Evolutionary conservation across 2,888 invertebrate genomes (phyloP), one percentile per base, ranked within the genome.

Genomic region (Polydrusus pterygomalis): DNA sequence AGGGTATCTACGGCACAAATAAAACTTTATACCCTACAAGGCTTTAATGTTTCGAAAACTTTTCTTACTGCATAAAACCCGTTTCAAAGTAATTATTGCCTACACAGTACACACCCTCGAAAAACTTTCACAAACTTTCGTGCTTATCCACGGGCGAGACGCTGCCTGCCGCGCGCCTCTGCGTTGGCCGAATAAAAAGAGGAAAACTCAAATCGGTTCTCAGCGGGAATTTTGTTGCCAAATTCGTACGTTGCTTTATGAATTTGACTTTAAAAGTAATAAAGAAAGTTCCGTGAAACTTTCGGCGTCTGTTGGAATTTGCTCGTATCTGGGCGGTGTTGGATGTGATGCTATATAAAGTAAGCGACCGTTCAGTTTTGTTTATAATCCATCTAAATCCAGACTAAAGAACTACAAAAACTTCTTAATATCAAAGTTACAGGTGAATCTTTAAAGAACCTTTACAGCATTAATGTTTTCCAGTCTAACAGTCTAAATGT

Each of bases 51-150:
- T 62, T 20, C 45, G 51, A 17, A 47, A 74, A 56, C 54, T 70
- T 74, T 74, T 74, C 74, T 62, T 74, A 68, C 51, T 69, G 56
- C 60, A 74, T 74, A 74, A 74, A 74, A 68, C 69, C 69, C n/a
- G 49, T 43, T 60, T 64, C 63, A 20, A 64, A 69, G 74, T 58
- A 74, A 74, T 74, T 74, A 74, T 69, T 56, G 74, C 58, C 64
- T 45, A 56, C 70, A 25, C n/a, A n/a, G n/a, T n/a, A 25, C 25
- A 69, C 74, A 60, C 74, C 74, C 74, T 65, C 43, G 49, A 62
- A 47, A 73, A 72, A 73, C 45, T 51, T 58, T 58, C 49, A 2
- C 65, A 64, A 73, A 65, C 58, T 73, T 73, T 64, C 63, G 43
- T 49, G 43, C 72, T 30, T 25, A 62, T 38, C 30, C 18, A 30